Evolutionary conservation across 2,888 invertebrate genomes (phyloP).

Genomic region (Melolontha melolontha): DNA sequence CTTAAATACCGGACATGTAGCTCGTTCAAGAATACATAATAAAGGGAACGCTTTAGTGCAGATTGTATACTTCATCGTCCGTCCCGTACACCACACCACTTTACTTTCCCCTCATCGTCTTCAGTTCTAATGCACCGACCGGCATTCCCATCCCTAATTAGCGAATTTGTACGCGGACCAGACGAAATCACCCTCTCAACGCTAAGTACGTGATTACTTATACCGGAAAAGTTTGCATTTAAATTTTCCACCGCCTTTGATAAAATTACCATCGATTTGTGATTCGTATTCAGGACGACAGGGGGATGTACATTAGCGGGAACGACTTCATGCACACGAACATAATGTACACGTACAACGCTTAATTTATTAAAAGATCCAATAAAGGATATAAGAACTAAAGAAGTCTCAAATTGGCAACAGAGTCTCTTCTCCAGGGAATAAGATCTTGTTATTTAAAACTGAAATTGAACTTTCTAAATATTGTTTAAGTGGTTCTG

Average conservation of each 20-base stretch:
- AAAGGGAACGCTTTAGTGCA: conserved; percentile 8
- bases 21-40: conserved; percentile 41
- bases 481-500: too few species aligned
- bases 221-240: conserved; percentile 45
- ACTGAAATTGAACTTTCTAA: too few species aligned
- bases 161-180: conserved; percentile 53
- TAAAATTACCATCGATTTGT: conserved; percentile 42
- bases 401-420: too few species aligned
- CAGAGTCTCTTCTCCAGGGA: too few species aligned
- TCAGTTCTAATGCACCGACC: conserved; percentile 37
- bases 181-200: conserved; percentile 25
- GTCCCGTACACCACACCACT: not conserved
- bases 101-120: not conserved
- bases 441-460: too few species aligned
- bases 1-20: conserved; percentile 37
- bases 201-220: conserved; percentile 43
- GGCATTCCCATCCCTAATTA: conserved; percentile 48
- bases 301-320: conserved; percentile 11
- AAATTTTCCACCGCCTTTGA: conserved; percentile 41
- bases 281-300: conserved; percentile 34
- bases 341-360: conserved; percentile 1
- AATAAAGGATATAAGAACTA: too few species aligned
- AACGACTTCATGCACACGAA: conserved; percentile 8
- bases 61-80: not conserved
- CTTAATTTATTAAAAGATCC: too few species aligned